Base-by-base conservation (phyloP, 2,797 vertebrate species). In the Channallabes apus region DNA sequence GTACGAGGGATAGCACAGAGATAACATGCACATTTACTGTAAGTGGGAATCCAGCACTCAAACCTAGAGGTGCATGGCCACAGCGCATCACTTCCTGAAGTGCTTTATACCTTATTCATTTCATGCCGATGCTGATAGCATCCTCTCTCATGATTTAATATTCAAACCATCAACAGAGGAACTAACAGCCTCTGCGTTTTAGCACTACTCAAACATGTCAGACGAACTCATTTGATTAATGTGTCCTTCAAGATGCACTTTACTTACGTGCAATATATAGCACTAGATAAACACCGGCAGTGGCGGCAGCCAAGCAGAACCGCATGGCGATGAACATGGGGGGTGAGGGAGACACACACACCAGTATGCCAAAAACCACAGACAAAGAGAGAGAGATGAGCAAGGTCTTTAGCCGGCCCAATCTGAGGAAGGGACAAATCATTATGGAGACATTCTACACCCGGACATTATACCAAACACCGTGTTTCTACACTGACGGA, bases 211-310 rank as follows among this genome's bases (percentile, higher is more conserved):
- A 68, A 51, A 68, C 71, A 84, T 18, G 38, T 68, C n/a, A 71
- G 41, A 38, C 20, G 1, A n/a, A 82, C 24, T 73, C n/a, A 0
- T 62, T 46, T 38, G 54, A 9, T 71, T 51, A 24, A 77, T 29
- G n/a, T 68, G 17, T 67, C 68, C 38, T 64, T 73, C 27, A 64
- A 9, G 18, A 80, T 24, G 51, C 18, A 7, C 51, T 65, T 35
- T 59, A 94, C 96, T 97, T 91, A 97, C 96, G 97, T 86, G 93
- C 94, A 88, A 97, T 91, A 88, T 97, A 97, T 77, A 97, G 93
- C 2, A 91, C 94, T 86, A 97, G 95, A 91, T 96, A 95, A 88
- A 96, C 94, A 5, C 96, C 96, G 0, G 95, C 96, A 2, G 96
- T 94, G 18, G 96, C 92, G 0, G 95, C 95, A 0, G 96, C 96